Conservation (phyloP, 2,888 invertebrate genomes). For the Leptinotarsa haldemani region DNA sequence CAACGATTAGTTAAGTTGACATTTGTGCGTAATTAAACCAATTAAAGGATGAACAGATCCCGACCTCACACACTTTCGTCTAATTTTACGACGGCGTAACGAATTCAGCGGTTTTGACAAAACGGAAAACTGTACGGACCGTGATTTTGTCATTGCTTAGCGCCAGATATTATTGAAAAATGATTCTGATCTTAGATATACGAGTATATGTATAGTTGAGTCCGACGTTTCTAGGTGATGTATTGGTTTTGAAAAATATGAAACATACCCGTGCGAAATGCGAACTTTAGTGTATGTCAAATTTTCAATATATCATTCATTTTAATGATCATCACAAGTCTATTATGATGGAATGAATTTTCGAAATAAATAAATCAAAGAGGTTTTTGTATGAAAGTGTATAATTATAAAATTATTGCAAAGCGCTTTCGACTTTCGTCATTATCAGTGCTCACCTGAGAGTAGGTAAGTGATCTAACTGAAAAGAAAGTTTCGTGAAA, state of each 20-base stretch:
- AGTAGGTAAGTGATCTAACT: no score
- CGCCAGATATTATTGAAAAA: conserved; percentile 29
- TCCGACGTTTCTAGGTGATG: neutral
- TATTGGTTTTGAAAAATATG: conserved; percentile 3
- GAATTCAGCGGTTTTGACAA: conserved; percentile 40
- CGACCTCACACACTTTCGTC: conserved; percentile 52
- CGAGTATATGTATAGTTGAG: neutral
- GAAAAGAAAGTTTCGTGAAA: no score
- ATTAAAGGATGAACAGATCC: conserved; percentile 40
- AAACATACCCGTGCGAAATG: no score
- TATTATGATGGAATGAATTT: no score
- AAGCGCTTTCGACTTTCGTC: no score
- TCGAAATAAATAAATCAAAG: no score
- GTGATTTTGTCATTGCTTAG: conserved; percentile 29
- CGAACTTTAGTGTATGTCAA: no score
- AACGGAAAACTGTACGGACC: conserved; percentile 15
- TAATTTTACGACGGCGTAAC: conserved; percentile 41
- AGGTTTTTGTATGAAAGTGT: no score
- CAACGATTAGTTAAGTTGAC: conserved; percentile 54
- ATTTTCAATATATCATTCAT: no score
- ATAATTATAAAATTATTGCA: no score
- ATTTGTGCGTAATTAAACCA: conserved; percentile 53
- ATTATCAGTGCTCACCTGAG: no score
- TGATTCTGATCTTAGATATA: neutral
- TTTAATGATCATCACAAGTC: no score